These are phyloP conservation scores for Muschampia plurimacula DNA, from an alignment of 2,888 invertebrate genomes.

Conservation along the genomic window DNA sequence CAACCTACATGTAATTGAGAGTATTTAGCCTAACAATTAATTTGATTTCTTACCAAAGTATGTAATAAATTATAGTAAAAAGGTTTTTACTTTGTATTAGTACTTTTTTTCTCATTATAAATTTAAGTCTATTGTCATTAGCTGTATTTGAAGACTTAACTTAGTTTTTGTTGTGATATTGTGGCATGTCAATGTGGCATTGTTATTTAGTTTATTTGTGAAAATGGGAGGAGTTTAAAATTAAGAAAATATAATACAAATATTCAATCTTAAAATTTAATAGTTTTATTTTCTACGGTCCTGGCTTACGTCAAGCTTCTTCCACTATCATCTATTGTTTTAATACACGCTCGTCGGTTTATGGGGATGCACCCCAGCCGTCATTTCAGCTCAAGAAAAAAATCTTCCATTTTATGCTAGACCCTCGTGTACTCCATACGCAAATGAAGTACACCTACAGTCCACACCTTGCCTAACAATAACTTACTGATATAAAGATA, in stretches of 20 bases:
- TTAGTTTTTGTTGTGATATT: conserved; percentile 34
- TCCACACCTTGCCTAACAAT: too few species aligned
- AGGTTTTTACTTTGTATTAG: not conserved
- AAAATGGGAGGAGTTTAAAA: conserved; percentile 14
- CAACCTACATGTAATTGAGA: not conserved
- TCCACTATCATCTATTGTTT: too few species aligned
- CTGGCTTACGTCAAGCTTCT: too few species aligned
- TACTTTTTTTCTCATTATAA: not conserved
- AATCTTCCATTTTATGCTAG: too few species aligned
- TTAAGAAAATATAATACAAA: conserved; percentile 28
- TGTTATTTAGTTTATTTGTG: conserved; percentile 28
- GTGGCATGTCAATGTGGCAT: conserved; percentile 19
- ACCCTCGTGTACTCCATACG: too few species aligned
- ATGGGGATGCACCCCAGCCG: too few species aligned
- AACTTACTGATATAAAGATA: too few species aligned
- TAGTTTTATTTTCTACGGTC: not conserved
- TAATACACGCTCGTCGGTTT: too few species aligned
- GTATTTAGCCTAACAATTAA: not conserved
- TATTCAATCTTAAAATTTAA: not conserved
- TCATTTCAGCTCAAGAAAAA: too few species aligned
- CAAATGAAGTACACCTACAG: too few species aligned
- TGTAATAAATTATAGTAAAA: not conserved
- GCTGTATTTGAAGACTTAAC: conserved; percentile 21
- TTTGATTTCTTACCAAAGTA: conserved; percentile 7
- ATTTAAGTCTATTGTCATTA: conserved; percentile 3